These are phyloP conservation scores for Anorthoa munda DNA, from an alignment of 2,888 invertebrate genomes.

Conservation along the genomic window DNA sequence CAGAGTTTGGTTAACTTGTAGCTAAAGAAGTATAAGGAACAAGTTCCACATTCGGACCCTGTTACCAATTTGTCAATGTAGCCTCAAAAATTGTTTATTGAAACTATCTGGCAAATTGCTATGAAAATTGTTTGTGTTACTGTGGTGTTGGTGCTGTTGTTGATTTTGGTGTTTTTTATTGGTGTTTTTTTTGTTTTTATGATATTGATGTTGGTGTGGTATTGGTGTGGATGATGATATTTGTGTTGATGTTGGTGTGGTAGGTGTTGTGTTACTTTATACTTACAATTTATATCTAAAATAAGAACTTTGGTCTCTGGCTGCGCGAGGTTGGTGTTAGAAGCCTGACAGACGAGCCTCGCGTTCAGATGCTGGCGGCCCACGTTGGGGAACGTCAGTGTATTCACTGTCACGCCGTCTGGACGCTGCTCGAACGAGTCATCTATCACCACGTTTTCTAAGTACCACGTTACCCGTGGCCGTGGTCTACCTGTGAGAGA, in stretches of 20 bases:
- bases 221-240: background rate
- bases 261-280: conserved; percentile 4
- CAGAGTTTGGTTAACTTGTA: no score
- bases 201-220: background rate
- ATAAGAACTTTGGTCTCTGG: conserved; percentile 95
- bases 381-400: conserved; percentile 94
- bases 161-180: background rate
- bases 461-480: conserved; percentile 96
- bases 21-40: no score
- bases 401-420: conserved; percentile 94
- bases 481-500: conserved; percentile 92
- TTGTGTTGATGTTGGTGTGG: background rate
- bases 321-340: conserved; percentile 95
- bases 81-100: no score
- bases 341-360: conserved; percentile 96
- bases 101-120: no score
- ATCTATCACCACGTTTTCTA: conserved; percentile 96
- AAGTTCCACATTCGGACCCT: no score
- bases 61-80: no score
- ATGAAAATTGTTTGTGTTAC: background rate
- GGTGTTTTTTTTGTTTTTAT: no score
- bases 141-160: background rate
- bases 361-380: conserved; percentile 96
- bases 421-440: conserved; percentile 94
- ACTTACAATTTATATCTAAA: conserved; percentile 97